Base-by-base conservation (phyloP, 2,113 vertebrate species). In the Marmota flaviventris region DNA sequence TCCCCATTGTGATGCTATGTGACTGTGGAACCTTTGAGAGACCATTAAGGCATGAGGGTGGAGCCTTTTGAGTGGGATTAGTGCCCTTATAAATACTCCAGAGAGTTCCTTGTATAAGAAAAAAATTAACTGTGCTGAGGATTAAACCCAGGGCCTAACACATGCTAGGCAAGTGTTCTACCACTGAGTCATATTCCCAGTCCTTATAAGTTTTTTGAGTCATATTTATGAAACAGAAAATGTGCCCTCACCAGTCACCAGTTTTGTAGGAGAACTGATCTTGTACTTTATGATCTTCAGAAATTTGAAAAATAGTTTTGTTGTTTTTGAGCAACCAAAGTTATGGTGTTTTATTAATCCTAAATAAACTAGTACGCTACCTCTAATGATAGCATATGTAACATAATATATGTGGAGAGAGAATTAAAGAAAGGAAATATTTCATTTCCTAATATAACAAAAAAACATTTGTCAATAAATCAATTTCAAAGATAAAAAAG, bases 381-480 rank as follows among this genome's bases (percentile, higher is more conserved):
- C 9, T 93, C 29, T 85, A 63, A 39, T 42, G 8, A 84, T 42
- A 84, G 63, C 5, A 69, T 67, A 75, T 56, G 34, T 56, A 94
- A 88, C 8, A 45, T 45, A 45, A 91, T 18, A 22, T n/a, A 87
- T 5, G 8, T 24, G 20, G 29, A 79, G 34, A 96, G 82, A 79
- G 67, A 81, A 73, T 4, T 2, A 51, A 93, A 45, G 82, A 93
- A 92, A 77, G 58, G 9, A 81, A 39, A 42, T 5, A 34, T 8
- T 86, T 83, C 32, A 53, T 83, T 90, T 94, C 20, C 16, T 84
- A 78, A n/a, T 51, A 81, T 10, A 18, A 65, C 3, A 70, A 84
- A 34, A 93, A 77, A 79, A 14, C 6, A 90, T n/a, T 81, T 32
- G 22, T 76, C 34, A 83, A 84, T 51, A 95, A 92, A 96, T 2